Base-by-base conservation (phyloP, 2,888 invertebrate genomes). In the Melipona beecheii region DNA sequence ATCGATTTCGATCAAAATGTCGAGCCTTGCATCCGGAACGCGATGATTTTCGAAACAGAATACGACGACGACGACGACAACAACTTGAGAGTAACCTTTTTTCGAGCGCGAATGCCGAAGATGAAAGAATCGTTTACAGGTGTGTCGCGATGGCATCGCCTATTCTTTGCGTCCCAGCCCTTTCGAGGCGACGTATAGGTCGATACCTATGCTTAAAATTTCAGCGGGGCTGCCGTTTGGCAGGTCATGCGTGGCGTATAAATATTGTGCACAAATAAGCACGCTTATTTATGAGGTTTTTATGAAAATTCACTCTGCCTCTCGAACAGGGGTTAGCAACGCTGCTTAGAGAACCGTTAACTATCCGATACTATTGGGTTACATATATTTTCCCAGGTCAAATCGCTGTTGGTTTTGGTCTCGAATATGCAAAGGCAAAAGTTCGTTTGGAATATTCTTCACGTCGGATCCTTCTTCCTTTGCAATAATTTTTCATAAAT, bases 231-330 rank as follows among this genome's bases (percentile, higher is more conserved):
- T 74, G 58, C 65, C 82, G 84, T 78, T 87, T 91, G 27, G 27
- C 92, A 78, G 85, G 90, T 90, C 90, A 90, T 93, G 92, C 90
- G 90, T 91, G 87, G 90, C 91, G 89, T 93, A 93, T 93, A 93
- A 93, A 93, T 93, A 93, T 93, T 93, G 90, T 93, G 89, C 90
- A 92, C 92, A 93, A 93, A 93, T 93, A 93, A 93, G 91, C 87
- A 87, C 84, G 89, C 79, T 91, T 92, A 93, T 93, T 93, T 93
- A 93, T 93, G 92, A 83, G 90, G 89, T 89, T 93, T 93, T 93
- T 92, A 93, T 93, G 93, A 93, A 93, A 93, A 93, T 93, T 85
- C 81, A 43, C 31, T 80, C 54, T 27, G 13, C 24, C 62, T 27
- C 31, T 11, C 19, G 19, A 2, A 31, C 11, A 27, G 24, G 62